Conservation (phyloP, 2,113 vertebrate species). For the Callipepla squamata region DNA sequence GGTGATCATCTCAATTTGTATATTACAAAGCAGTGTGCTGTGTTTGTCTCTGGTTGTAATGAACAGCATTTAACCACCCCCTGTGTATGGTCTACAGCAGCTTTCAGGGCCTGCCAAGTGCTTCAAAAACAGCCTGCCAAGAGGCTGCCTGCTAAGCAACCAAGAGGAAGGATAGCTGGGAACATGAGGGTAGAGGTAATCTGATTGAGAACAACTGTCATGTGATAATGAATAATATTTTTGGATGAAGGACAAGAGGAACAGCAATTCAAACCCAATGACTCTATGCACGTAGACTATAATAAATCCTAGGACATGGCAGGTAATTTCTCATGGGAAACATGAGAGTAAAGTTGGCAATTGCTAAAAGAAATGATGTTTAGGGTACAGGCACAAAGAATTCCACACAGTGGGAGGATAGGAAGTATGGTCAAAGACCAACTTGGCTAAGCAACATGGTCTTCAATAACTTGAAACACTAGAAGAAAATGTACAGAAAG, state of each 20-base stretch:
- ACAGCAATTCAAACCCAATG: background rate
- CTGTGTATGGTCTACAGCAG: background rate
- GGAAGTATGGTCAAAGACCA: slow-evolving; percentile 32
- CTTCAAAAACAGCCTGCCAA: slow-evolving; percentile 52
- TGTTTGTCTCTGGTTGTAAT: background rate
- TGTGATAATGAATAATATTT: background rate
- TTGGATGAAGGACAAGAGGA: background rate
- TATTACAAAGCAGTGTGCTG: background rate
- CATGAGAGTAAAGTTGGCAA: slow-evolving; percentile 18
- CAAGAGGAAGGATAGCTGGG: background rate
- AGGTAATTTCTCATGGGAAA: slow-evolving; percentile 50
- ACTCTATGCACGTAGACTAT: background rate
- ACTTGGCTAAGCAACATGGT: background rate
- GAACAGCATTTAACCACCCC: slow-evolving; percentile 46
- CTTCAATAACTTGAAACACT: slow-evolving; percentile 47
- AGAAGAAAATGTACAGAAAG: slow-evolving; percentile 50
- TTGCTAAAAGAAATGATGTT: slow-evolving; percentile 40
- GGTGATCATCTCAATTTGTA: background rate
- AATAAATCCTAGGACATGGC: background rate
- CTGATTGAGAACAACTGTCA: background rate
- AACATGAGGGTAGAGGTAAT: slow-evolving; percentile 21
- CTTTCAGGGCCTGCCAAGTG: slow-evolving; percentile 41
- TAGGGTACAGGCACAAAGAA: slow-evolving; percentile 48
- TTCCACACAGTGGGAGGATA: slow-evolving; percentile 35
- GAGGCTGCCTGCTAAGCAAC: slow-evolving; percentile 47